Evolutionary conservation across 2,888 invertebrate species (phyloP).

Genomic region (Polyommatus icarus): DNA sequence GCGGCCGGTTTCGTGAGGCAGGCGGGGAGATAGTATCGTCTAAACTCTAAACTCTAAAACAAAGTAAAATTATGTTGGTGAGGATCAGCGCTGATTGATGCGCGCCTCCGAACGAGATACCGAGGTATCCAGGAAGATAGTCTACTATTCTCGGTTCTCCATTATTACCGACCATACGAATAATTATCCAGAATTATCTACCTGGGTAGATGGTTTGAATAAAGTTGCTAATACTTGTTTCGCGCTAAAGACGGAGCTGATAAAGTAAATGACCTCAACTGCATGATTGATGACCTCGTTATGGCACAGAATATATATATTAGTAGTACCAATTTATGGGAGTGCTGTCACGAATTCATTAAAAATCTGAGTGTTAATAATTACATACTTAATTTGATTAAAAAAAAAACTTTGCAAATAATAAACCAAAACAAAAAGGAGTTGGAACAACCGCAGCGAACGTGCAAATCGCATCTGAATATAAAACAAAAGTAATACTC

Average conservation of each 20-base stretch:
- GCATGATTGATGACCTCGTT: not conserved
- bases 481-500: no score
- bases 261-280: not conserved
- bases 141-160: constrained; percentile 27
- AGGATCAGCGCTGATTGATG: constrained; percentile 38
- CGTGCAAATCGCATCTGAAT: not conserved
- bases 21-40: constrained; percentile 40
- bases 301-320: no score
- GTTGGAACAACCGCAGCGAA: not conserved
- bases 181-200: constrained; percentile 14
- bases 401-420: not conserved
- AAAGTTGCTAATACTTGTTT: not conserved
- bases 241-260: not conserved
- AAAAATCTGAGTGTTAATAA: not conserved
- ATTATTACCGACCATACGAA: constrained; percentile 35
- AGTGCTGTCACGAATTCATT: not conserved
- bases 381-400: not conserved
- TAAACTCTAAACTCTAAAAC: constrained; percentile 34
- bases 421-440: not conserved
- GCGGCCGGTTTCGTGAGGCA: constrained; percentile 27
- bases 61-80: constrained; percentile 41
- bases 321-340: no score
- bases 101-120: constrained; percentile 30
- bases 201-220: not conserved
- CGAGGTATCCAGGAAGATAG: constrained; percentile 38